These are phyloP conservation scores for Marcusenius ussheri DNA, from an alignment of 2,113 vertebrate genomes.

Conservation along the genomic window DNA sequence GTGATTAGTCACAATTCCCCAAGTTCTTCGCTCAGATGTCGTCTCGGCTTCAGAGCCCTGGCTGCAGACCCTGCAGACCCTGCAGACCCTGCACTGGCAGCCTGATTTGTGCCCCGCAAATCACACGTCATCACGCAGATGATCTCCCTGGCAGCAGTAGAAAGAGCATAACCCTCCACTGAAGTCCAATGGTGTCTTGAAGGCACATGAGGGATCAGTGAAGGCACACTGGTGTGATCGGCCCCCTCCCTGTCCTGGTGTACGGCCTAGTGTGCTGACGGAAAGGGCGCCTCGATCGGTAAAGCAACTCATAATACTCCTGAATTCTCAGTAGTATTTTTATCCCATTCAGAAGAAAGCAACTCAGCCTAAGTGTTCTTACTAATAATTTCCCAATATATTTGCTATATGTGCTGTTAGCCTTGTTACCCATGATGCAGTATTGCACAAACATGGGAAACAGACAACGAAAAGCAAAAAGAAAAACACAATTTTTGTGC, in stretches of 20 bases:
- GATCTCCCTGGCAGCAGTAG: background rate
- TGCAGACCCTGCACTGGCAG: background rate
- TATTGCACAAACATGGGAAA: background rate
- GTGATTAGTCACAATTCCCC: background rate
- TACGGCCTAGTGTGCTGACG: background rate
- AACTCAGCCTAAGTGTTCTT: background rate
- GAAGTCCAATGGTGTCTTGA: background rate
- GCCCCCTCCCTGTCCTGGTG: background rate
- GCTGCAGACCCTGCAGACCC: background rate
- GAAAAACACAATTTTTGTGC: background rate
- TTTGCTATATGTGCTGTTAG: background rate
- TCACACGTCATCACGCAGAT: background rate
- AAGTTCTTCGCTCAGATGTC: background rate
- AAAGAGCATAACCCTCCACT: background rate
- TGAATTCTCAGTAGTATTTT: background rate
- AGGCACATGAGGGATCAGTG: background rate
- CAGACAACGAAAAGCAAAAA: background rate
- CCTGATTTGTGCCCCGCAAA: background rate
- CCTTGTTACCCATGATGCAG: background rate
- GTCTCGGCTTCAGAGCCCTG: background rate
- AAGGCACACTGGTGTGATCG: background rate
- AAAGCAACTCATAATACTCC: background rate
- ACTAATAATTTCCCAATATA: background rate
- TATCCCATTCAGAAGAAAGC: background rate
- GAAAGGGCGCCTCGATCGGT: background rate